A percentile compares a stretch with the other conserved stretches of the same genome.
Conservation (phyloP, 2,113 vertebrate genomes). For the Pelecanus crispus region DNA sequence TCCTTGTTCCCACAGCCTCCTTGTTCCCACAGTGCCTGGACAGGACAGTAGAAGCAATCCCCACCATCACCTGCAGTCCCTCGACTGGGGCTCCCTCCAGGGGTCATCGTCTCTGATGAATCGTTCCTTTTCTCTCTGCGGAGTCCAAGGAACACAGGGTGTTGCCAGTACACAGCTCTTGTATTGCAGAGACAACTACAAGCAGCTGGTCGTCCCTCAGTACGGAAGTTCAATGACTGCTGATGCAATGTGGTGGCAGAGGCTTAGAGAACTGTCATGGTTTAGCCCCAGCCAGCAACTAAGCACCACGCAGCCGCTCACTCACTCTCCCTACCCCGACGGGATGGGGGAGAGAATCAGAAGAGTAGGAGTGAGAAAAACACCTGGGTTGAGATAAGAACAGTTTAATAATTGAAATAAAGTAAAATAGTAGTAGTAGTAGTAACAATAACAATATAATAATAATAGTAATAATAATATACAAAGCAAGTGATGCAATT, state of each 20-base stretch:
- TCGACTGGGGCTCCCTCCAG: not conserved
- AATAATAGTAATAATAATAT: too few relatives aligned
- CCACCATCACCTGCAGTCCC: not conserved
- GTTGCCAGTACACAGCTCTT: not conserved
- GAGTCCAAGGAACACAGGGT: not conserved
- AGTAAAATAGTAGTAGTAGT: too few relatives aligned
- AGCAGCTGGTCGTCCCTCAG: not conserved
- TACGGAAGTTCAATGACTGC: not conserved
- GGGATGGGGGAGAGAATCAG: too few relatives aligned
- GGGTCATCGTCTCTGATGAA: not conserved
- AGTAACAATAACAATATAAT: too few relatives aligned
- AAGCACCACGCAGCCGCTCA: too few relatives aligned
- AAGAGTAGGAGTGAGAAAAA: too few relatives aligned
- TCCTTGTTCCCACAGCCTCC: not conserved
- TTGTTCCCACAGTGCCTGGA: not conserved
- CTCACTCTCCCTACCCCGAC: too few relatives aligned
- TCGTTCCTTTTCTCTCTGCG: not conserved
- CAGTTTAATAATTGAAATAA: too few relatives aligned
- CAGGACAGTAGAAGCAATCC: not conserved
- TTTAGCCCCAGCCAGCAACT: too few relatives aligned
- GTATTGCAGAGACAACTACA: not conserved
- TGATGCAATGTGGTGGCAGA: not conserved
- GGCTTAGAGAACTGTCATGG: too few relatives aligned
- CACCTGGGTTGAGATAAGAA: too few relatives aligned
- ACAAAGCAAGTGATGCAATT: too few relatives aligned